Base-by-base conservation (phyloP, 2,888 invertebrate genomes). In the Schrankia costaestrigalis region DNA sequence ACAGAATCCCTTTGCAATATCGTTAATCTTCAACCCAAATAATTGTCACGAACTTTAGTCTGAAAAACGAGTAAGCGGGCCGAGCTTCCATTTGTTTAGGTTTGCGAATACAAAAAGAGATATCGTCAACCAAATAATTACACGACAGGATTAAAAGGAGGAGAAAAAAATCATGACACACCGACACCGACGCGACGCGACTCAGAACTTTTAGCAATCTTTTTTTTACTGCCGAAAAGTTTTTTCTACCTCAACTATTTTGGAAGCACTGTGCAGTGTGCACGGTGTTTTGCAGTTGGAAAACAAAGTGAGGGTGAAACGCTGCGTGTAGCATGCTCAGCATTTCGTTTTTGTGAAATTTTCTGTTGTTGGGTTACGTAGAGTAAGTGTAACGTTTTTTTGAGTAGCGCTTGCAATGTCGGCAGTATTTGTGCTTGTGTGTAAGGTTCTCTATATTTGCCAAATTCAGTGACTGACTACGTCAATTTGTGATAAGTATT, bases 121-220 rank as follows among this genome's bases (percentile, higher is more conserved):
- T 56, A 41, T 47, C 34, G 31, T 26, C 26, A 27, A 38, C 39
- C 36, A 48, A 61, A 57, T 61, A 55, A 66, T 66, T 57, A 57
- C 54, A 44, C 37, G 48, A 49, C 44, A 44, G 38, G 49, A 44
- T 52, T 49, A 55, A 61, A 57, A 61, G 23, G 2, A 34, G n/a
- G n/a, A n/a, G n/a, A n/a, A 42, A 43, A 37, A 50, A 31, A 33
- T 31, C 28, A 33, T 41, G 27, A 35, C 45, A 31, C n/a, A n/a
- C n/a, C n/a, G n/a, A n/a, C n/a, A 38, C 51, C 44, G 41, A 45
- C 37, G 48, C 30, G 37, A 28, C 44, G 49, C 45, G 44, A 49
- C 37, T 42, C 38, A 35, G 27, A 56, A 56, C 46, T 63, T 54
- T 55, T 39, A 31, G 27, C 33, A 13, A 33, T 34, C 2, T 31